A percentile compares a stretch with the other conserved stretches of the same genome.
phyloP scores from a whole-genome alignment of 2,888 invertebrate genomes.

The Mimachlamys varia region DNA sequence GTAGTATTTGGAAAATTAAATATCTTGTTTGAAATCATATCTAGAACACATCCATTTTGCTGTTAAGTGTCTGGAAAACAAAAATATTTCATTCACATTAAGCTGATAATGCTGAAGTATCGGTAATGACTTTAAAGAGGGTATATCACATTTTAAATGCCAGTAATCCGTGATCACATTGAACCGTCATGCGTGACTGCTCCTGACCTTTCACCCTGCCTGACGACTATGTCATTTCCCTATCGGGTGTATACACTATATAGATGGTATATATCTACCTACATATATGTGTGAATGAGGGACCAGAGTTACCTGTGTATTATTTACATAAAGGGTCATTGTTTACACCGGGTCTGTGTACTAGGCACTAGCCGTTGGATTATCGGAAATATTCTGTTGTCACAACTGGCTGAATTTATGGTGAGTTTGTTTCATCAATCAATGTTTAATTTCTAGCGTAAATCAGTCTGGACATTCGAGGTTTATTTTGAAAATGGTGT shows the following conservation, averaged over 20 bases:
- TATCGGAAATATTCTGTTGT: slow-evolving; percentile 1
- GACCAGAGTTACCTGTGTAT: background rate
- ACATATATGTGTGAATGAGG: background rate
- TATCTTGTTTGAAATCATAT: too few relatives aligned
- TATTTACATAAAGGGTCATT: background rate
- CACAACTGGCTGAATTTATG: background rate
- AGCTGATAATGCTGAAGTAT: background rate
- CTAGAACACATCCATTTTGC: background rate
- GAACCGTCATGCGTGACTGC: background rate
- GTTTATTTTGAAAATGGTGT: background rate
- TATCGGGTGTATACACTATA: background rate
- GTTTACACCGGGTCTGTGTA: background rate
- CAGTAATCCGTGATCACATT: background rate
- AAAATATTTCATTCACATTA: background rate
- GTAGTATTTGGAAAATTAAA: too few relatives aligned
- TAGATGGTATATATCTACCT: background rate
- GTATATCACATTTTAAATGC: background rate
- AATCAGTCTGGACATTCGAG: background rate
- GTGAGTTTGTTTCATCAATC: background rate
- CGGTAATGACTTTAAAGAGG: background rate
- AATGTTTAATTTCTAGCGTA: background rate
- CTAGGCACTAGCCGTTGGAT: background rate
- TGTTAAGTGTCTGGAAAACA: background rate
- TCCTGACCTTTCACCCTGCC: background rate
- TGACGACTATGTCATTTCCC: background rate